Evolutionary conservation across 2,797 vertebrate species (phyloP), one percentile per base, ranked within the genome.

Genomic region (Cirrhinus molitorella): DNA sequence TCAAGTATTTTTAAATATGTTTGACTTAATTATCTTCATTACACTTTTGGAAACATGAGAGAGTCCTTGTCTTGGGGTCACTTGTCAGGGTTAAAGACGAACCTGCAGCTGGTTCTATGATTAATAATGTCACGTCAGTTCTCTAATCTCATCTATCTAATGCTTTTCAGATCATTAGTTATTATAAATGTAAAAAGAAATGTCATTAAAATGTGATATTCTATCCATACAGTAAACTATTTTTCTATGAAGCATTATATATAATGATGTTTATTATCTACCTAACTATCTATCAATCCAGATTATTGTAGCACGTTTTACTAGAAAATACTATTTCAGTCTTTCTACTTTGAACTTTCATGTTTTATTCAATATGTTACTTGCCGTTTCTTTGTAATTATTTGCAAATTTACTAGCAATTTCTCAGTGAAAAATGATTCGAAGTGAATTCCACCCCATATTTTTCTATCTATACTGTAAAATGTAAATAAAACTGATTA

Each of bases 11-110:
- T 74, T 45, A 11, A 75, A 16, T 47, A 12, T 19, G 16, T 74
- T 65, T 81, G 10, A 19, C 0, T 4, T 53, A 43, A 74, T 65
- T 43, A 53, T n/a, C 31, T 82, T 31, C 16, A 53, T 65, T 66
- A 40, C 59, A 40, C n/a, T 51, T 81, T 71, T 34, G 31, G 19
- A 28, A 72, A 72, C 53, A 71, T n/a, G 37, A n/a, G 53, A 61
- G 40, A 47, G 23, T n/a, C 21, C 28, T 67, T 40, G 28, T 37
- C 4, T 8, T 53, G 34, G 1, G 49, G 65, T 67, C 47, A 67
- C 17, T 55, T 19, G 37, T 57, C 43, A 21, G 31, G 73, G 34
- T 75, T 76, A 59, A 59, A 59, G 37, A 76, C n/a, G 43, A 49
- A 71, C 8, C 17, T 71, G 53, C 34, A 11, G 37, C 25, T 70